phyloP scores from a whole-genome alignment of 2,113 vertebrate species.

The Murina feae region DNA sequence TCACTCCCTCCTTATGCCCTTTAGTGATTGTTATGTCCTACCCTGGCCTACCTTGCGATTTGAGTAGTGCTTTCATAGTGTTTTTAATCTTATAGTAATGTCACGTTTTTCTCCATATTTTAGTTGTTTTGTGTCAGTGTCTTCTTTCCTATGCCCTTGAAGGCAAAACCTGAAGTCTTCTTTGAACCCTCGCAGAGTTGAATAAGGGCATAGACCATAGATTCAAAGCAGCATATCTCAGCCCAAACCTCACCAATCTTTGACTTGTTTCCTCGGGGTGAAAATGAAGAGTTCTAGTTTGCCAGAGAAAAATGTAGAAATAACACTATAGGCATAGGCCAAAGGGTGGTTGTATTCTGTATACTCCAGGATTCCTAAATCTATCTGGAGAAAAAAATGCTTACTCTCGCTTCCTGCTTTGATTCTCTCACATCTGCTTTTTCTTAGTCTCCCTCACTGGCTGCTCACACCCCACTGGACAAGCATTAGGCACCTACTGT shows the following conservation, averaged over 20 bases:
- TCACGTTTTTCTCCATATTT: background rate
- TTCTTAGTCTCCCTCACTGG: background rate
- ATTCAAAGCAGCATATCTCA: background rate
- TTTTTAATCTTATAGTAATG: background rate
- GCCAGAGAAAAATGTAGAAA: background rate
- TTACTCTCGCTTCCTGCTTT: slow-evolving; percentile 27
- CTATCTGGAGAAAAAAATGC: background rate
- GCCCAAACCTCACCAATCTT: background rate
- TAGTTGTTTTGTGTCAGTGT: slow-evolving; percentile 16
- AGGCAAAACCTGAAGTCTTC: slow-evolving; percentile 10
- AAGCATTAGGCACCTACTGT: background rate
- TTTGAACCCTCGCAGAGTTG: slow-evolving; percentile 20
- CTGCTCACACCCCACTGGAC: background rate
- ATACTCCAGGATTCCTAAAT: slow-evolving; percentile 12
- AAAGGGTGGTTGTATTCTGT: background rate
- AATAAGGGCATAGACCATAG: background rate
- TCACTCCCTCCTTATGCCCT: background rate
- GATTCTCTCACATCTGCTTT: background rate
- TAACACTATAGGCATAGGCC: background rate
- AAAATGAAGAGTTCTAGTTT: background rate
- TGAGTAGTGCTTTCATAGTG: background rate
- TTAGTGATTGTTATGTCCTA: background rate
- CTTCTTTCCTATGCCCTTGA: background rate
- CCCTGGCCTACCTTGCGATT: background rate
- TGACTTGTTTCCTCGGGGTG: background rate